phyloP scores from a whole-genome alignment of 2,113 vertebrate species.

The Nasalis larvatus region DNA sequence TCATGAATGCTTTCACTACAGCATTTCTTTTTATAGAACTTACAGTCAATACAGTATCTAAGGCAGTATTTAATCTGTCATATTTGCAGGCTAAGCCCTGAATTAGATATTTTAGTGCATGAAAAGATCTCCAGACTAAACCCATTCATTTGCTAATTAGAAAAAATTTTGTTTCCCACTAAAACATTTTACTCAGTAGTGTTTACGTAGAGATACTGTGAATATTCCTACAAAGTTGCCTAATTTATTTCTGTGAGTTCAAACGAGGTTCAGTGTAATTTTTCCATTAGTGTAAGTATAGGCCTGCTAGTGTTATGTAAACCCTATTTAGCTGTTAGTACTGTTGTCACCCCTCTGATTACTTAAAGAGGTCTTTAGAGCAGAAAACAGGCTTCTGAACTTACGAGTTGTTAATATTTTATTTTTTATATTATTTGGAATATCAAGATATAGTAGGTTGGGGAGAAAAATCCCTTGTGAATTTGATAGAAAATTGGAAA shows the following conservation, averaged over 20 bases:
- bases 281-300: constrained; percentile 48
- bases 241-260: constrained; percentile 55
- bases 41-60: not conserved
- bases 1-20: not conserved
- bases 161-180: constrained; percentile 11
- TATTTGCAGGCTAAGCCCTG: not conserved
- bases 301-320: constrained; percentile 9
- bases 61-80: not conserved
- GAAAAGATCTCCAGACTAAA: constrained; percentile 22
- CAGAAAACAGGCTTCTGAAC: not conserved
- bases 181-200: constrained; percentile 25
- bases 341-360: not conserved
- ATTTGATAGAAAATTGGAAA: constrained; percentile 33
- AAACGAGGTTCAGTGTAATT: constrained; percentile 39
- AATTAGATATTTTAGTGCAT: constrained; percentile 3
- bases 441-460: not conserved
- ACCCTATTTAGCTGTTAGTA: constrained; percentile 9
- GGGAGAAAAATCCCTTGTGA: not conserved
- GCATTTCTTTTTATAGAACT: not conserved
- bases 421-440: constrained; percentile 37
- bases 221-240: not conserved
- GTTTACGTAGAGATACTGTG: not conserved
- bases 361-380: not conserved
- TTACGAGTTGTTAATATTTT: constrained; percentile 2
- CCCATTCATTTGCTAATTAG: constrained; percentile 19